Conservation (phyloP, 2,113 vertebrate genomes). For the Capreolus pygargus region DNA sequence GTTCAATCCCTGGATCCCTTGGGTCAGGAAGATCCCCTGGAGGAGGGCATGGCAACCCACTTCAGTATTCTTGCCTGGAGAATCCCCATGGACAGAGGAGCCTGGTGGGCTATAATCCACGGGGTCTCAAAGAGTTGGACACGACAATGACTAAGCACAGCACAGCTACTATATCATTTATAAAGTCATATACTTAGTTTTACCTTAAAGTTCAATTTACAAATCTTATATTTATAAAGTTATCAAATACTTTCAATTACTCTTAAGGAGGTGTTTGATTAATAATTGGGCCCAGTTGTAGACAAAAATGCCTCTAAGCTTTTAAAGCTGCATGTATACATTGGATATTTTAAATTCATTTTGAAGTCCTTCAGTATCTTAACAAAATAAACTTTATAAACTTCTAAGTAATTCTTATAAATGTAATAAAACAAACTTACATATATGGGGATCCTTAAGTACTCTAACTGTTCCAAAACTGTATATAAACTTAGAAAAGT, state of each 20-base stretch:
- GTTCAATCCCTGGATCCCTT: neutral
- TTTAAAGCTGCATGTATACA: constrained; percentile 21
- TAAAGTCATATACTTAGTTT: neutral
- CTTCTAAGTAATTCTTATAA: constrained; percentile 37
- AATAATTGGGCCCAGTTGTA: constrained; percentile 2
- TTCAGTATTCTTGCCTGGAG: neutral
- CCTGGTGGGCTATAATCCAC: neutral
- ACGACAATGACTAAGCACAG: neutral
- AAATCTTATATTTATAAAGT: neutral
- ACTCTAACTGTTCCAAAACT: neutral
- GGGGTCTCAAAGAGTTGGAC: neutral
- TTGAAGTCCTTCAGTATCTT: constrained; percentile 26
- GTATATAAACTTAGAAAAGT: constrained; percentile 23
- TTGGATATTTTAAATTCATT: constrained; percentile 35
- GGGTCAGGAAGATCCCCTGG: neutral
- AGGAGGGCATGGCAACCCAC: neutral
- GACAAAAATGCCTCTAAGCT: neutral
- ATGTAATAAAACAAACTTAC: constrained; percentile 54
- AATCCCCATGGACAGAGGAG: neutral
- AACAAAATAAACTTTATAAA: constrained; percentile 42
- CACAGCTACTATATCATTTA: neutral
- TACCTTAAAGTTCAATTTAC: neutral
- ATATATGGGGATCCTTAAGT: constrained; percentile 8
- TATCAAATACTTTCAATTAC: constrained; percentile 1
- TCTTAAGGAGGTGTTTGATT: neutral